These are phyloP conservation scores for Gymnopithys bicolor DNA, from an alignment of 2,797 vertebrate genomes.

Conservation along the genomic window DNA sequence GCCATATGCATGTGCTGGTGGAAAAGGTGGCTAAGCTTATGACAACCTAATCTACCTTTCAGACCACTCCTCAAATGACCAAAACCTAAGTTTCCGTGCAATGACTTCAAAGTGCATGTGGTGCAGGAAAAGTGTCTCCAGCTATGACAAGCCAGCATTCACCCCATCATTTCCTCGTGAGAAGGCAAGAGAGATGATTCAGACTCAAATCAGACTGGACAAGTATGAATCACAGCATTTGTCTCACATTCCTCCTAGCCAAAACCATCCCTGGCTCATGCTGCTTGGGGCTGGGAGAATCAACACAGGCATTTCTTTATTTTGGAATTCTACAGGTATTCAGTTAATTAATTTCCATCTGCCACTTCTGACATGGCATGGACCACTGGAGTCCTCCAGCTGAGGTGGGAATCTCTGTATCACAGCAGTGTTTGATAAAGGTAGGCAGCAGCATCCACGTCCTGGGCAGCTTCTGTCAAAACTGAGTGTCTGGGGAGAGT, in stretches of 20 bases:
- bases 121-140: not conserved
- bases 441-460: not conserved
- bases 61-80: not conserved
- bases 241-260: not conserved
- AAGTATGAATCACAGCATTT: slow-evolving; percentile 13
- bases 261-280: not conserved
- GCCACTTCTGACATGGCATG: not conserved
- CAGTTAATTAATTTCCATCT: not conserved
- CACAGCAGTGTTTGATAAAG: not conserved
- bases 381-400: not conserved
- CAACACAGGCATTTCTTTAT: not conserved
- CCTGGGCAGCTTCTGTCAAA: not conserved
- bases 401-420: not conserved
- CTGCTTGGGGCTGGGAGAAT: not conserved
- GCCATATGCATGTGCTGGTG: not conserved
- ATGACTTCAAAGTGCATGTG: not conserved
- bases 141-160: not conserved
- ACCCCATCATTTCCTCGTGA: not conserved
- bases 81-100: not conserved
- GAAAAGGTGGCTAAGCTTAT: not conserved
- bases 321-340: not conserved
- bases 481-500: not conserved
- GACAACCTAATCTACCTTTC: not conserved
- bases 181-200: not conserved
- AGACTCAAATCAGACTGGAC: not conserved